phyloP scores from a whole-genome alignment of 92 coral and sea anemone species.

The Phenganax subtilis region DNA sequence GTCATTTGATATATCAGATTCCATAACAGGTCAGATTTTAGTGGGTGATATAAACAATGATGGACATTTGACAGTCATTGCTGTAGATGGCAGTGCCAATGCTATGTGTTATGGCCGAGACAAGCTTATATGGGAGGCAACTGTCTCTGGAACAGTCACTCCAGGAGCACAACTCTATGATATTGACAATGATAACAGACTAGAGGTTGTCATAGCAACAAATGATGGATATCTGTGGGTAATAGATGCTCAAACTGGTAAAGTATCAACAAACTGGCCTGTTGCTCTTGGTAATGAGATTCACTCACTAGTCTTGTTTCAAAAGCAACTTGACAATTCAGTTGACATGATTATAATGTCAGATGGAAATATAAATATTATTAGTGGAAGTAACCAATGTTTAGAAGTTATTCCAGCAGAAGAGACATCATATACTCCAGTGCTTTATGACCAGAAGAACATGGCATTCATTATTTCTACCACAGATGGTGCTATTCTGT shows the following conservation, averaged over 20 bases:
- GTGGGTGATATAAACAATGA: constrained; percentile 80
- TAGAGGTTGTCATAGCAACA: constrained; percentile 79
- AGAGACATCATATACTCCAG: constrained; percentile 20
- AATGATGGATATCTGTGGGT: constrained; percentile 95
- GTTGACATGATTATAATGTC: constrained; percentile 17
- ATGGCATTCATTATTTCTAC: constrained; percentile 33
- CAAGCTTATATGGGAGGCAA: constrained; percentile 84
- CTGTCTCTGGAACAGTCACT: constrained; percentile 73
- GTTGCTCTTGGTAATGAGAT: constrained; percentile 62
- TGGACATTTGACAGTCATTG: constrained; percentile 68
- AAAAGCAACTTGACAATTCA: constrained; percentile 35
- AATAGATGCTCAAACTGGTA: constrained; percentile 70
- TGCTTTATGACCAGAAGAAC: neutral
- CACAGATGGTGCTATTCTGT: constrained; percentile 15
- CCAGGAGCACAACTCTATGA: constrained; percentile 81
- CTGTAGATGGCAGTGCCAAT: constrained; percentile 85
- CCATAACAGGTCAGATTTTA: constrained; percentile 54
- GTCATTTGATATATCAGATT: constrained; percentile 47
- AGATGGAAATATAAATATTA: constrained; percentile 20
- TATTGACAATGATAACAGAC: constrained; percentile 67
- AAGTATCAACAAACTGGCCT: constrained; percentile 77
- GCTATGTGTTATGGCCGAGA: constrained; percentile 63
- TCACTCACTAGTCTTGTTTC: constrained; percentile 63
- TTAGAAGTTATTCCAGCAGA: constrained; percentile 29
- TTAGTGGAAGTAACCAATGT: constrained; percentile 11